phyloP scores from a whole-genome alignment of 2,888 invertebrate species.

The Ecliptopera silaceata region DNA sequence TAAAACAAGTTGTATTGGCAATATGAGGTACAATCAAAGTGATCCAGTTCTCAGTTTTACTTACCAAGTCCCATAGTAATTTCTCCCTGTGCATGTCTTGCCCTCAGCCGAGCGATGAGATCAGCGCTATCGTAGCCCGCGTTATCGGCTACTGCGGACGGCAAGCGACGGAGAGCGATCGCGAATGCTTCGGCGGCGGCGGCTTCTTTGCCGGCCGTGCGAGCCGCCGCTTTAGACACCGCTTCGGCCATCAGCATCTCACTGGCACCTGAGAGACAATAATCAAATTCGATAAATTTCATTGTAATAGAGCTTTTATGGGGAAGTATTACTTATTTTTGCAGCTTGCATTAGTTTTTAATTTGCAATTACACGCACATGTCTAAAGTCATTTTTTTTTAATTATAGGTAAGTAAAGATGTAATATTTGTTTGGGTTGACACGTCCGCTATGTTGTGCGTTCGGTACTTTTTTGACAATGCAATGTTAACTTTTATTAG shows the following conservation, averaged over 20 bases:
- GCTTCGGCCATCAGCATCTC: constrained; percentile 99
- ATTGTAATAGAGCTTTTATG: too few relatives aligned
- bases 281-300: not conserved
- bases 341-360: too few relatives aligned
- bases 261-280: constrained; percentile 86
- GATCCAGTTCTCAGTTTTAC: constrained; percentile 36
- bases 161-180: constrained; percentile 92
- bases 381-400: too few relatives aligned
- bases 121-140: constrained; percentile 99
- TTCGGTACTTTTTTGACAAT: too few relatives aligned
- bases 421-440: too few relatives aligned
- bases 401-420: too few relatives aligned
- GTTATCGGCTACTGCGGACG: constrained; percentile 98
- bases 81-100: constrained; percentile 93
- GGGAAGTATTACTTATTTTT: too few relatives aligned
- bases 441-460: too few relatives aligned
- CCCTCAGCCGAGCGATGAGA: constrained; percentile 94
- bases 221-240: constrained; percentile 90
- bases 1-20: too few relatives aligned
- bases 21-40: too few relatives aligned
- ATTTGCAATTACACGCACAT: too few relatives aligned
- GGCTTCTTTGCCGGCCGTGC: constrained; percentile 98
- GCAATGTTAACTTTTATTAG: too few relatives aligned
- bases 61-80: constrained; percentile 90
- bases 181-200: constrained; percentile 98